Evolutionary conservation across 2,113 vertebrate genomes (phyloP).

Genomic region (Centropus bengalensis): DNA sequence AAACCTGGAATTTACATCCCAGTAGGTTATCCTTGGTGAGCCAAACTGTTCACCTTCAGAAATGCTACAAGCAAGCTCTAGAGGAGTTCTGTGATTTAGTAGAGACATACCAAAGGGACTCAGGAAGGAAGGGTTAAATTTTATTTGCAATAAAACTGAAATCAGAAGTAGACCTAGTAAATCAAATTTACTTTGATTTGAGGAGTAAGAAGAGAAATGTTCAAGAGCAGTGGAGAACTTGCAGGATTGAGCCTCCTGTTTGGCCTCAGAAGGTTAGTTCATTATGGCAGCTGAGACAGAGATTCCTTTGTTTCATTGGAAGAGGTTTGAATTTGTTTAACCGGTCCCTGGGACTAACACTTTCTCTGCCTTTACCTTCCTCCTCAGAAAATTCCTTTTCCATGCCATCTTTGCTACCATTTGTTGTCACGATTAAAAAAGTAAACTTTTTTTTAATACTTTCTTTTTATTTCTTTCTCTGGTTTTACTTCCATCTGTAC

Average conservation of each 20-base stretch:
- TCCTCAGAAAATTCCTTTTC: neutral
- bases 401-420: neutral
- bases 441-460: neutral
- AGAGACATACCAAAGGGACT: neutral
- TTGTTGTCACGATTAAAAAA: neutral
- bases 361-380: neutral
- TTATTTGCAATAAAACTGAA: neutral
- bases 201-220: neutral
- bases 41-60: neutral
- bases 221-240: neutral
- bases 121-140: neutral
- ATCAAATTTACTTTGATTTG: neutral
- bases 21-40: constrained; percentile 13
- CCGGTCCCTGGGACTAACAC: neutral
- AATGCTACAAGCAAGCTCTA: neutral
- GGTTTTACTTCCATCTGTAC: neutral
- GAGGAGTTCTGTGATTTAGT: neutral
- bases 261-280: neutral
- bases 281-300: neutral
- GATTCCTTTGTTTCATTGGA: neutral
- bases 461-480: neutral
- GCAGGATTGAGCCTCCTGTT: neutral
- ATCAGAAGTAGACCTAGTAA: neutral
- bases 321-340: neutral
- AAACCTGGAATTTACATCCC: neutral